Conservation (phyloP, 2,113 vertebrate genomes). For the Hippocampus guttulatus region DNA sequence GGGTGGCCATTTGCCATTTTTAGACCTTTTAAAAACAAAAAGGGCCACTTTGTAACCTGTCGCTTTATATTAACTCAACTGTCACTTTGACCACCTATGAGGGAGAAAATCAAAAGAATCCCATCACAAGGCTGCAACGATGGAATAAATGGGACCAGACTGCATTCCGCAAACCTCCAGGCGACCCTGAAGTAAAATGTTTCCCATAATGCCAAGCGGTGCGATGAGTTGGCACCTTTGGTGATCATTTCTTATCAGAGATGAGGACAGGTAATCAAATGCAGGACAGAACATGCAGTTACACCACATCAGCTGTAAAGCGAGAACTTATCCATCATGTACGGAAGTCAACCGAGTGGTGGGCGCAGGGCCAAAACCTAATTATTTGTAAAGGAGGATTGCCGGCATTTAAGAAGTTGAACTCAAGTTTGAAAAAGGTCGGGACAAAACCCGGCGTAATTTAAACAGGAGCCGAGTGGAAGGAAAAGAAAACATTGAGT, state of each 20-base stretch:
- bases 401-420: background rate
- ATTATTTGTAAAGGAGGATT: background rate
- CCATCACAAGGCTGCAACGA: background rate
- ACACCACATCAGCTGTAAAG: constrained; percentile 40
- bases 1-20: background rate
- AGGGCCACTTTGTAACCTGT: background rate
- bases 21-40: background rate
- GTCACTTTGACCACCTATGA: background rate
- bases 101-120: background rate
- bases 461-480: constrained; percentile 14
- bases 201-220: constrained; percentile 14
- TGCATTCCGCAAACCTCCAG: background rate
- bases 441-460: constrained; percentile 14
- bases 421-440: constrained; percentile 24
- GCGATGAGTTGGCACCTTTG: background rate
- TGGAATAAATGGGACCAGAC: constrained; percentile 10
- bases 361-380: background rate
- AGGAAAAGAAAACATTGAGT: background rate
- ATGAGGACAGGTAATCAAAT: constrained; percentile 32
- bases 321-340: constrained; percentile 22
- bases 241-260: constrained; percentile 21
- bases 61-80: background rate
- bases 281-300: constrained; percentile 18
- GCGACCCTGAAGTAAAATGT: background rate
- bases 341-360: background rate